Evolutionary conservation across 37 sponge, comb jelly and placozoan species (phyloP).

Genomic region (Aplysina aerophoba): DNA sequence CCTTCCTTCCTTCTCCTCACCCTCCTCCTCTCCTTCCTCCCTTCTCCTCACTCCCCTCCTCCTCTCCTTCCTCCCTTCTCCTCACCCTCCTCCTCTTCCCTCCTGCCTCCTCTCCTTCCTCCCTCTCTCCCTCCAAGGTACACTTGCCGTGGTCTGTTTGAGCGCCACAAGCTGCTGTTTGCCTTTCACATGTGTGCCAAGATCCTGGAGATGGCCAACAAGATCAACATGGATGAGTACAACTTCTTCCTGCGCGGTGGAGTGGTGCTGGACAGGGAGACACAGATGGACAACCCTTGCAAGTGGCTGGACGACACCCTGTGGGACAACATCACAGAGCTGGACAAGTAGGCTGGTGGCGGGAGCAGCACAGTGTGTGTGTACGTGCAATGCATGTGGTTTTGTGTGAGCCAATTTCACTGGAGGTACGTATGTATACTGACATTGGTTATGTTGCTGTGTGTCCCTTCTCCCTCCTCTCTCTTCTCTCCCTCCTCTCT

Average conservation of each 20-base stretch:
- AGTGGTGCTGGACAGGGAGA: constrained; percentile 95
- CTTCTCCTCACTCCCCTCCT: no score
- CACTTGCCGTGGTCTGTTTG: constrained; percentile 98
- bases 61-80: no score
- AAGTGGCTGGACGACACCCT: constrained; percentile 89
- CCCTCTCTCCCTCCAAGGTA: no score
- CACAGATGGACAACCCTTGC: constrained; percentile 99
- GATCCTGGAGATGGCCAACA: constrained; percentile 92
- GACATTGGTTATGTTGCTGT: neutral
- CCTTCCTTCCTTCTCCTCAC: no score
- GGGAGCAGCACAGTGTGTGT: no score
- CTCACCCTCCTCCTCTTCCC: no score
- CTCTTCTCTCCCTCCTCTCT: no score
- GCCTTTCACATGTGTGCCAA: constrained; percentile 99
- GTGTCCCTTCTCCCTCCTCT: neutral
- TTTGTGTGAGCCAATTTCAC: neutral
- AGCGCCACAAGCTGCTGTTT: constrained; percentile 97
- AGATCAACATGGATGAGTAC: constrained; percentile 98
- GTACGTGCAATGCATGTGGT: no score
- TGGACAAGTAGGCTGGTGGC: constrained; percentile 87
- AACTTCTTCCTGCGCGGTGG: constrained; percentile 98
- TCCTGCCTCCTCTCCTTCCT: no score
- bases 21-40: no score
- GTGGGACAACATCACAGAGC: constrained; percentile 99
- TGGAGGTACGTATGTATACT: neutral